A percentile compares a stretch with the other conserved stretches of the same genome.
These are phyloP conservation scores for Hirtodrosophila confusa DNA, from an alignment of 2,888 invertebrate species.

Conservation along the genomic window DNA sequence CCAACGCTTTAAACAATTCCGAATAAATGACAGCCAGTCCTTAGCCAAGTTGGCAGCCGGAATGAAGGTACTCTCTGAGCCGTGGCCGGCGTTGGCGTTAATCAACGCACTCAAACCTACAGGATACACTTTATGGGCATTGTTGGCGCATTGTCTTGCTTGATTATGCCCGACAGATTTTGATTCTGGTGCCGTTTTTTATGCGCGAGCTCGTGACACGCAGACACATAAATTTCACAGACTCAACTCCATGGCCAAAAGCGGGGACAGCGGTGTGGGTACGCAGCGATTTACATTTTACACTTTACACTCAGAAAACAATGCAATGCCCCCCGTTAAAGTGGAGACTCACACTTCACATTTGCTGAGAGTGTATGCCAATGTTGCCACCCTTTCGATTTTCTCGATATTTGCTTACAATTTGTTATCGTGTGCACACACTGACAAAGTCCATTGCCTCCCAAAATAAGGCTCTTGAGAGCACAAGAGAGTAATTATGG, in stretches of 20 bases:
- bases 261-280: slow-evolving; percentile 27
- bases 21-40: slow-evolving; percentile 33
- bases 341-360: neutral
- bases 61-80: slow-evolving; percentile 7
- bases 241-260: slow-evolving; percentile 20
- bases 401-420: slow-evolving; percentile 49
- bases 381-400: no score
- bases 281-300: slow-evolving; percentile 48
- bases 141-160: slow-evolving; percentile 74
- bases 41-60: slow-evolving; percentile 1
- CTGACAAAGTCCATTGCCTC: no score
- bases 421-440: slow-evolving; percentile 24
- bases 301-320: slow-evolving; percentile 23
- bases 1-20: slow-evolving; percentile 16
- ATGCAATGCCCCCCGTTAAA: slow-evolving; percentile 17
- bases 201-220: slow-evolving; percentile 57
- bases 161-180: slow-evolving; percentile 73
- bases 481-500: no score
- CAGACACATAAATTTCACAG: slow-evolving; percentile 73
- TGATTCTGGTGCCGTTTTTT: slow-evolving; percentile 71
- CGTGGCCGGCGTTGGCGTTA: slow-evolving; percentile 60
- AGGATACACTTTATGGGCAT: slow-evolving; percentile 58
- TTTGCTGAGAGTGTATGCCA: no score
- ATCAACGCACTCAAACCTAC: slow-evolving; percentile 56
- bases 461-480: no score